Evolutionary conservation across 2,888 invertebrate species (phyloP).

Genomic region (Cyclophora albipunctata): DNA sequence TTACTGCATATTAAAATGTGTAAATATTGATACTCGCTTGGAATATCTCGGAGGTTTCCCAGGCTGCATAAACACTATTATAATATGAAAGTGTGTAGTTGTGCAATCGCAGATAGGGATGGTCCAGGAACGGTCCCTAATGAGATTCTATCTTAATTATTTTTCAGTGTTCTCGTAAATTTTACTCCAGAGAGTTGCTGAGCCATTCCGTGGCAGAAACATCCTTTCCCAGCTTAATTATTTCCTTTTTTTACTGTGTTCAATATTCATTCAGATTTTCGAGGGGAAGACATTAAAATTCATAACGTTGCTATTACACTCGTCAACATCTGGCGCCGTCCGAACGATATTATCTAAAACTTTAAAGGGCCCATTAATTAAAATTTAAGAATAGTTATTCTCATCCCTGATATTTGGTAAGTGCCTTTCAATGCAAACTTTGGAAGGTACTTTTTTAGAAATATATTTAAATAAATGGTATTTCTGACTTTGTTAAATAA

Average conservation of each 20-base stretch:
- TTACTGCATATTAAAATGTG: constrained; percentile 20
- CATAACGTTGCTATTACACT: constrained; percentile 63
- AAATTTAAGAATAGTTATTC: constrained; percentile 41
- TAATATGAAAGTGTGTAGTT: background rate
- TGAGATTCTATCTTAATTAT: constrained; percentile 60
- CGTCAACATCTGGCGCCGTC: constrained; percentile 64
- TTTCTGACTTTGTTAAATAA: background rate
- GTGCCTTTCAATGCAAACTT: no score
- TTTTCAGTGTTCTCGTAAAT: constrained; percentile 54
- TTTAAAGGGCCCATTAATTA: constrained; percentile 53
- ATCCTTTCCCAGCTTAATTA: constrained; percentile 56
- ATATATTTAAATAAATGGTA: background rate
- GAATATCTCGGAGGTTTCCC: constrained; percentile 4
- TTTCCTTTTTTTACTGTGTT: constrained; percentile 57
- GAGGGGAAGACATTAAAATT: constrained; percentile 62
- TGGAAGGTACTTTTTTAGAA: background rate
- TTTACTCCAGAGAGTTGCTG: constrained; percentile 40
- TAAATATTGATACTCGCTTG: constrained; percentile 9
- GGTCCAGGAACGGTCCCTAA: constrained; percentile 31
- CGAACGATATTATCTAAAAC: constrained; percentile 53
- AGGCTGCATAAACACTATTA: constrained; percentile 7
- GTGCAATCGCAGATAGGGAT: constrained; percentile 8
- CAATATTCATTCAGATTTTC: constrained; percentile 65
- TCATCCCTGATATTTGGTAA: constrained; percentile 14
- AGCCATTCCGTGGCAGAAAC: constrained; percentile 50